A percentile compares a stretch with the other conserved stretches of the same genome.
Conservation (phyloP, 2,888 invertebrate species). For the Drosophila percnosoma region DNA sequence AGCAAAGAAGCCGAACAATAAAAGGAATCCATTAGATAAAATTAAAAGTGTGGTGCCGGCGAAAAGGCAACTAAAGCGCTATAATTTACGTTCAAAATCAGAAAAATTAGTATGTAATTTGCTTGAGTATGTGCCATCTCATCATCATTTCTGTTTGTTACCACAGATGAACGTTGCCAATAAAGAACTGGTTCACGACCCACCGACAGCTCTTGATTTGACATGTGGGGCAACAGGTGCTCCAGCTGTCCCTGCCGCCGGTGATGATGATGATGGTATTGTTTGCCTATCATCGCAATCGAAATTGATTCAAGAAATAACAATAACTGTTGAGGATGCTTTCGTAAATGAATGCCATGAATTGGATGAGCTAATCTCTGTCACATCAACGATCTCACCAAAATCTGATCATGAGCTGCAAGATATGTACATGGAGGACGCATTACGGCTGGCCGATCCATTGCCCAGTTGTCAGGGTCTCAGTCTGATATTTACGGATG, state of each 20-base stretch:
- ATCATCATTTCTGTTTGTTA: constrained; percentile 39
- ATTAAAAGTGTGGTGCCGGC: too few relatives aligned
- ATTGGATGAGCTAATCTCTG: background rate
- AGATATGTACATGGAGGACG: constrained; percentile 14
- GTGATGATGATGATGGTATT: background rate
- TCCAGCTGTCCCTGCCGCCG: background rate
- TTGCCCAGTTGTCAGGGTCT: background rate
- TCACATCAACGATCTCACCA: background rate
- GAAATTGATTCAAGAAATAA: background rate
- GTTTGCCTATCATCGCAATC: background rate
- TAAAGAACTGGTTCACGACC: constrained; percentile 9
- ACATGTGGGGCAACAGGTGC: too few relatives aligned
- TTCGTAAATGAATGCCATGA: background rate
- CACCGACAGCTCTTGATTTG: constrained; percentile 27
- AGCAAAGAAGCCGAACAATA: background rate
- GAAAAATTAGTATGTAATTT: constrained; percentile 27
- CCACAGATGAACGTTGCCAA: constrained; percentile 29
- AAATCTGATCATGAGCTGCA: background rate
- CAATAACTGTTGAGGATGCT: background rate
- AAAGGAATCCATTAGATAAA: background rate
- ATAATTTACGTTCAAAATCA: constrained; percentile 12
- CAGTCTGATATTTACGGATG: background rate
- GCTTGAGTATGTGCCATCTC: constrained; percentile 39
- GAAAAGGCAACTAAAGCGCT: background rate
- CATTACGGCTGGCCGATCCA: background rate